These are phyloP conservation scores for Cheilinus undulatus DNA, from an alignment of 2,113 vertebrate species.

Conservation along the genomic window DNA sequence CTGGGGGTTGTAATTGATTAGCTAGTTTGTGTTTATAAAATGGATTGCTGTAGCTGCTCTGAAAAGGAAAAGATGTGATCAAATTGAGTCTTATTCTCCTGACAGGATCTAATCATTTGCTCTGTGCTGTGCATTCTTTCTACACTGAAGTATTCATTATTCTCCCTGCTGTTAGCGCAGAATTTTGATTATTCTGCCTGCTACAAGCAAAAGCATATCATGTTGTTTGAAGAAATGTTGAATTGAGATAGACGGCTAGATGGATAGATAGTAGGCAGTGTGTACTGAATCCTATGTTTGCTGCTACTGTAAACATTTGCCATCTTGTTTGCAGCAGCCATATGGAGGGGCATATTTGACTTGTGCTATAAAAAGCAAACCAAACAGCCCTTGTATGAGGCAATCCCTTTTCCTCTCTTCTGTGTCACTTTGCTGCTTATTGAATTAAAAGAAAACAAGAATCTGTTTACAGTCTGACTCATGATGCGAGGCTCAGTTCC, in stretches of 20 bases:
- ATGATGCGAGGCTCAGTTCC: slow-evolving; percentile 18
- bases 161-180: slow-evolving; percentile 18
- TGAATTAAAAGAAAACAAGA: slow-evolving; percentile 23
- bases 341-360: slow-evolving; percentile 33
- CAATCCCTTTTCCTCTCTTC: slow-evolving; percentile 12
- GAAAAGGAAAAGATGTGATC: slow-evolving; percentile 57
- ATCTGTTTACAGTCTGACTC: slow-evolving; percentile 31
- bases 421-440: slow-evolving; percentile 17
- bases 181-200: slow-evolving; percentile 12
- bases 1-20: slow-evolving; percentile 73
- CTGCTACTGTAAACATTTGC: slow-evolving; percentile 22
- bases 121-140: slow-evolving; percentile 47
- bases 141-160: slow-evolving; percentile 39
- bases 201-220: not conserved
- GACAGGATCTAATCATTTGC: slow-evolving; percentile 56
- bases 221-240: not conserved
- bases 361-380: slow-evolving; percentile 35
- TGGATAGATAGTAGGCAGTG: not conserved
- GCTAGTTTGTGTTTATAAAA: slow-evolving; percentile 71
- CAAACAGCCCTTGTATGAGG: slow-evolving; percentile 32
- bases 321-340: slow-evolving; percentile 20
- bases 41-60: slow-evolving; percentile 45
- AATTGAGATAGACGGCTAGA: slow-evolving; percentile 2
- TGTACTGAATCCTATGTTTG: not conserved
- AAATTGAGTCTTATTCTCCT: slow-evolving; percentile 61